Evolutionary conservation across 2,888 invertebrate species (phyloP).

Genomic region (Seira musarum): DNA sequence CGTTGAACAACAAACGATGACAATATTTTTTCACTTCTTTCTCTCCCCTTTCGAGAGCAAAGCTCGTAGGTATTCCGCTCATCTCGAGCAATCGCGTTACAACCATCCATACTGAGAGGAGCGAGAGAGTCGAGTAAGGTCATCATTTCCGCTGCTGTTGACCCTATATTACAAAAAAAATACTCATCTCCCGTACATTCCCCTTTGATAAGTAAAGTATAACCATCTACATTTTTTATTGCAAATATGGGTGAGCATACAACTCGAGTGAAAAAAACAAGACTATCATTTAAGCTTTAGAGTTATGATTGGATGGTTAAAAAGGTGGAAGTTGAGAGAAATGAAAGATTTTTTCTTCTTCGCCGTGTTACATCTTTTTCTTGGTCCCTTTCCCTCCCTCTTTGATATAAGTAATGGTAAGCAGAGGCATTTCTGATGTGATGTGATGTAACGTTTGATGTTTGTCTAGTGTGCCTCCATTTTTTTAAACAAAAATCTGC

Average conservation of each 20-base stretch:
- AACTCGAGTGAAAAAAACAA: not conserved
- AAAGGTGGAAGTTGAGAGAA: not conserved
- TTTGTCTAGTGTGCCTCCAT: not conserved
- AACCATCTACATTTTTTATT: not conserved
- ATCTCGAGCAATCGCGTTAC: too few relatives aligned
- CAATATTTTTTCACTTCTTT: not conserved
- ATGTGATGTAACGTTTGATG: not conserved
- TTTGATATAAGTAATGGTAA: not conserved
- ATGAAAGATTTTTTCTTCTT: not conserved
- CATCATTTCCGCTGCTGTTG: slow-evolving; percentile 44
- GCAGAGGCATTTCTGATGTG: too few relatives aligned
- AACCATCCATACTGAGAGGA: too few relatives aligned
- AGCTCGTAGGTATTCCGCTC: too few relatives aligned
- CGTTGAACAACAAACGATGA: not conserved
- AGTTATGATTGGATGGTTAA: not conserved
- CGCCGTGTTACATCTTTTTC: not conserved
- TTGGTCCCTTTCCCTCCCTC: not conserved
- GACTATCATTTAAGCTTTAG: too few relatives aligned
- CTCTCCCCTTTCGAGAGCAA: not conserved
- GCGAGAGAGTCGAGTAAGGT: too few relatives aligned
- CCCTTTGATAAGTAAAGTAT: not conserved
- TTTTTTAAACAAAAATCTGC: not conserved
- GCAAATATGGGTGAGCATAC: not conserved
- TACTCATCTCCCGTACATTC: not conserved
- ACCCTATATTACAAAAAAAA: slow-evolving; percentile 1